Evolutionary conservation across 2,888 invertebrate species (phyloP).

Genomic region (Lymantria monacha): DNA sequence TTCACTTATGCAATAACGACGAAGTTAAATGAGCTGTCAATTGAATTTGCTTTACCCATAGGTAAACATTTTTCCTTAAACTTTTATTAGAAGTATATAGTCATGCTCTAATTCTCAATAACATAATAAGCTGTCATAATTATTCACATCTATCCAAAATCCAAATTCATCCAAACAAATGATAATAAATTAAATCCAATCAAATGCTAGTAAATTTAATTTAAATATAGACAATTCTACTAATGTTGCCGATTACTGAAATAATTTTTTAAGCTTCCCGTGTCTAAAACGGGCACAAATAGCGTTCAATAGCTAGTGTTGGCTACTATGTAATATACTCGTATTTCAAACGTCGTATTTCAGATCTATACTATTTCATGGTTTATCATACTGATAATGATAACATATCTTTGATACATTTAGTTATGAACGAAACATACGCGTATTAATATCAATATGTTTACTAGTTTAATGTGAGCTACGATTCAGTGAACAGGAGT

Average conservation of each 20-base stretch:
- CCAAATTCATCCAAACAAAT: too few species aligned
- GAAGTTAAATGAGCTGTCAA: too few species aligned
- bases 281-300: neutral
- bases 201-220: too few species aligned
- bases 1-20: too few species aligned
- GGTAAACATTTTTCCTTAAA: too few species aligned
- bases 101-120: too few species aligned
- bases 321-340: neutral
- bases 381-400: constrained; percentile 43
- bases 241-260: neutral
- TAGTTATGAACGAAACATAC: constrained; percentile 22
- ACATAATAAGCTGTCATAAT: too few species aligned
- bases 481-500: constrained; percentile 4
- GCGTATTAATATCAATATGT: constrained; percentile 7
- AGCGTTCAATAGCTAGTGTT: neutral
- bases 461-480: neutral
- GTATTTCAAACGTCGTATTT: constrained; percentile 5
- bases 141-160: too few species aligned
- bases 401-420: constrained; percentile 37
- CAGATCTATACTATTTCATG: constrained; percentile 12
- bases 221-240: neutral
- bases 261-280: neutral
- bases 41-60: too few species aligned
- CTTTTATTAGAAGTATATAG: too few species aligned
- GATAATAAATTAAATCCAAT: too few species aligned